These are phyloP conservation scores for Heliothis subflexa DNA, from an alignment of 1,140 invertebrate species.

Conservation along the genomic window DNA sequence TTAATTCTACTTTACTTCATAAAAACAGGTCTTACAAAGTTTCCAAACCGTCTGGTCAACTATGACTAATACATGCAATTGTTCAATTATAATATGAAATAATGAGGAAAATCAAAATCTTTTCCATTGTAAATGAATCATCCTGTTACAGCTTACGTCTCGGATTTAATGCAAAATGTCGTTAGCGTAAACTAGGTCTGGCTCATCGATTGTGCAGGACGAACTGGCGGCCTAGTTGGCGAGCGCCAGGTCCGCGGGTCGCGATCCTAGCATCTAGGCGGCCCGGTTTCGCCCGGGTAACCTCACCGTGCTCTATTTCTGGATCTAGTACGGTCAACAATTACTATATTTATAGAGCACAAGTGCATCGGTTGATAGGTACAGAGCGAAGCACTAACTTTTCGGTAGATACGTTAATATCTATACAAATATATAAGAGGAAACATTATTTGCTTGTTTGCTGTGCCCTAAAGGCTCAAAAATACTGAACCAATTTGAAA, in stretches of 20 bases:
- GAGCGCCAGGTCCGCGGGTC: constrained; percentile 65
- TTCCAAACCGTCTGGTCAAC: constrained; percentile 11
- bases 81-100: not conserved
- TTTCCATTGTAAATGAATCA: constrained; percentile 27
- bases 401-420: not conserved
- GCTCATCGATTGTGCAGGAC: constrained; percentile 71
- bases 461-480: no score
- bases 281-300: constrained; percentile 64
- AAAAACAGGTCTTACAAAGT: constrained; percentile 29
- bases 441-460: no score
- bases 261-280: constrained; percentile 67
- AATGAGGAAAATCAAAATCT: constrained; percentile 10
- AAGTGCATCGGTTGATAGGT: constrained; percentile 7
- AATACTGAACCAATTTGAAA: no score
- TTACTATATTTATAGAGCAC: constrained; percentile 47
- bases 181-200: constrained; percentile 54
- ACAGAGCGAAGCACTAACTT: not conserved
- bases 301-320: constrained; percentile 61
- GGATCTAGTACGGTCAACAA: constrained; percentile 52
- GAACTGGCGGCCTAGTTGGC: constrained; percentile 74
- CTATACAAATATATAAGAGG: no score
- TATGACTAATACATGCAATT: constrained; percentile 27
- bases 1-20: constrained; percentile 27
- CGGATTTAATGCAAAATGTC: constrained; percentile 25
- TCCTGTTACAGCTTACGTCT: constrained; percentile 13